Base-by-base conservation (phyloP, 2,113 vertebrate species). In the Pygoscelis adeliae region DNA sequence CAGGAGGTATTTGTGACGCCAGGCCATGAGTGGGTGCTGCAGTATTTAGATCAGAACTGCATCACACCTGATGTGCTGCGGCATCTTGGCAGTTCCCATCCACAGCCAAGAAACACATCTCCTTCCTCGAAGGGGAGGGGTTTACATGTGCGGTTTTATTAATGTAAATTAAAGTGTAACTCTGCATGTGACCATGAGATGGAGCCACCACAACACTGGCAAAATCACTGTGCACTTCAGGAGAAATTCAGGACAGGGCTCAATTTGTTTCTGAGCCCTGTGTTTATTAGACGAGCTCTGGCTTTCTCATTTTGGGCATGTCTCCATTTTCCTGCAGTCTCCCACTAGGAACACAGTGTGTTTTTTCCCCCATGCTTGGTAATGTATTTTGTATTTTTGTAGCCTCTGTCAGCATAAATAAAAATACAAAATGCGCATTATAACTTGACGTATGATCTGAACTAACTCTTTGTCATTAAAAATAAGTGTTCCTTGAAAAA, bases 341-440 rank as follows among this genome's bases (percentile, higher is more conserved):
- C 63, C n/a, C 46, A 25, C 69, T 74, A 71, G 40, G 29, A 91
- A 66, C 21, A 62, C 14, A 1, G 36, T 21, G 0, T 2, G 23
- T 50, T 72, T 49, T 66, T 55, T 42, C 42, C 67, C 72, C 96
- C 95, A 86, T 96, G 94, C 76, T 96, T 97, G 93, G 96, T 94
- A 90, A 95, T 90, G 73, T 94, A 90, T 91, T 94, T 95, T 76
- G 58, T 92, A 21, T 94, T 91, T 96, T 89, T 91, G 58, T 70
- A 87, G 67, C 71, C 49, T 93, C 87, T 92, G 56, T 93, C 78
- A 87, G 69, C 90, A 36, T 90, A 96, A 97, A 97, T 79, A 97
- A 91, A 95, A 96, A 85, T 83, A 95, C 89, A 94, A 97, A 95
- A 87, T 72, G 76, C 65, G 70, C 56, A 32, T 94, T 92, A 36